Percentiles rank a stretch among this genome's conserved stretches.
These are phyloP conservation scores for Mystacornis crossleyi DNA, from an alignment of 2,113 vertebrate genomes.

Conservation along the genomic window DNA sequence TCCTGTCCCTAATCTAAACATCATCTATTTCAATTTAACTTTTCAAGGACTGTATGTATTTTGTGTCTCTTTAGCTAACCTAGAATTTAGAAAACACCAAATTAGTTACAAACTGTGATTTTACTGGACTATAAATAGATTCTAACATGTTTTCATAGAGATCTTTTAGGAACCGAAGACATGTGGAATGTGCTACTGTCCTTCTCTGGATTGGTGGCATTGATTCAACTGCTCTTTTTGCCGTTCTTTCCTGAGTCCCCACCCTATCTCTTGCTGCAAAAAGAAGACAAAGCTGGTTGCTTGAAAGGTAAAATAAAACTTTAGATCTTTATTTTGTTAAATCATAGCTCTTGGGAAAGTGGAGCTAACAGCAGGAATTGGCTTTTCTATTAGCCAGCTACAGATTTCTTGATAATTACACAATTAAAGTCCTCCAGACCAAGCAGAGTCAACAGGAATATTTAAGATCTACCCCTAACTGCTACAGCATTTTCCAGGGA, in stretches of 20 bases:
- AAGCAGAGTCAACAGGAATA: neutral
- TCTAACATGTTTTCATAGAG: constrained; percentile 54
- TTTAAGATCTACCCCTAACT: neutral
- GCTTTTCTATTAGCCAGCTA: neutral
- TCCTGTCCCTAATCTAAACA: neutral
- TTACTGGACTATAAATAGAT: neutral
- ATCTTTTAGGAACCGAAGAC: constrained; percentile 83
- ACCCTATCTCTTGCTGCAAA: constrained; percentile 77
- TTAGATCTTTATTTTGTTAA: neutral
- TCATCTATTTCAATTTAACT: neutral
- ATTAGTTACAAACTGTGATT: neutral
- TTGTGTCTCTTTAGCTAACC: neutral
- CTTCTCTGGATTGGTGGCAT: constrained; percentile 69
- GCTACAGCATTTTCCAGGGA: neutral
- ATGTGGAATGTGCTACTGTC: constrained; percentile 82
- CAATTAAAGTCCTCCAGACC: neutral
- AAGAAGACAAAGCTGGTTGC: constrained; percentile 75
- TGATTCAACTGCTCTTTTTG: constrained; percentile 74
- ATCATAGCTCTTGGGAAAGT: neutral
- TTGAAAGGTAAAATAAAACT: constrained; percentile 69
- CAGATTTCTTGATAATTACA: neutral
- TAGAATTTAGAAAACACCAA: neutral
- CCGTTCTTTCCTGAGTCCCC: constrained; percentile 76
- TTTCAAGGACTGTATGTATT: neutral
- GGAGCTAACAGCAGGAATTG: neutral